These are phyloP conservation scores for Calliphora vomitoria DNA, from an alignment of 2,888 invertebrate genomes.

Conservation along the genomic window DNA sequence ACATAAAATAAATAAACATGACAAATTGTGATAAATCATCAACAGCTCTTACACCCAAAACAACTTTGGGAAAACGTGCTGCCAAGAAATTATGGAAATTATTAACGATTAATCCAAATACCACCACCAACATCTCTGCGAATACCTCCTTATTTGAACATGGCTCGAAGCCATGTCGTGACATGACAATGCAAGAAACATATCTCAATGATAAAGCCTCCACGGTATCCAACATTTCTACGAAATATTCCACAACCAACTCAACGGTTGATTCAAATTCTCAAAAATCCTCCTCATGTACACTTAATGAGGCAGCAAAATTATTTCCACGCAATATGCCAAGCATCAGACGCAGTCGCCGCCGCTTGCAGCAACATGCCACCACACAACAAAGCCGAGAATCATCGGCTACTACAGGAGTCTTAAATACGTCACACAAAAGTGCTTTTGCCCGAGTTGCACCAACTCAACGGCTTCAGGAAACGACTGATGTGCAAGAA, in stretches of 20 bases:
- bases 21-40: slow-evolving; percentile 53
- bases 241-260: slow-evolving; percentile 70
- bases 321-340: slow-evolving; percentile 83
- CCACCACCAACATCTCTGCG: not conserved
- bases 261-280: slow-evolving; percentile 77
- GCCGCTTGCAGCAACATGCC: slow-evolving; percentile 73
- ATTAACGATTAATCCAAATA: slow-evolving; percentile 56
- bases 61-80: slow-evolving; percentile 68
- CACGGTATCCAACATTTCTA: slow-evolving; percentile 62
- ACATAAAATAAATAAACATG: slow-evolving; percentile 44
- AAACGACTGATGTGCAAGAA: slow-evolving; percentile 67
- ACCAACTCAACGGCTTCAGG: slow-evolving; percentile 63
- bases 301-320: slow-evolving; percentile 80
- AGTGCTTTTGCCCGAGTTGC: slow-evolving; percentile 70
- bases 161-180: slow-evolving; percentile 63
- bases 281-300: slow-evolving; percentile 76
- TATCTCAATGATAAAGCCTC: slow-evolving; percentile 72
- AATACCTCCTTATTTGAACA: slow-evolving; percentile 29
- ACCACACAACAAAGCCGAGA: slow-evolving; percentile 66
- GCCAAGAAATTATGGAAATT: slow-evolving; percentile 69
- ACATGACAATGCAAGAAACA: slow-evolving; percentile 61
- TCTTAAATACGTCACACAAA: slow-evolving; percentile 63
- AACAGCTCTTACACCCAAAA: slow-evolving; percentile 32
- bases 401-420: slow-evolving; percentile 52
- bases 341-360: slow-evolving; percentile 82